phyloP scores from a whole-genome alignment of 2,113 vertebrate genomes.

The Hypocryptadius cinnamomeus region DNA sequence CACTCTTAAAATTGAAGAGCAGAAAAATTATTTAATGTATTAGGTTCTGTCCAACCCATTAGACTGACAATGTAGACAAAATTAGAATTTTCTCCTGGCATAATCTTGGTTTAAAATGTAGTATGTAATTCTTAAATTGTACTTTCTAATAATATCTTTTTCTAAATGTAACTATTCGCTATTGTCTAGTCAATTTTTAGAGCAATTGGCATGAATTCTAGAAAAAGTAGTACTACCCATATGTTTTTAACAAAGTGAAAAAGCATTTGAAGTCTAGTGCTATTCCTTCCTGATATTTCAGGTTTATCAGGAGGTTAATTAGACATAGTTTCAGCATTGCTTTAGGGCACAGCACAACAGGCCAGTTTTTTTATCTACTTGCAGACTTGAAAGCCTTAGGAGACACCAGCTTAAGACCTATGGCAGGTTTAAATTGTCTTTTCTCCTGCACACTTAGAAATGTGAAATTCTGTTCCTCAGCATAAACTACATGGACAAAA shows the following conservation, averaged over 20 bases:
- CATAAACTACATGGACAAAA: slow-evolving; percentile 37
- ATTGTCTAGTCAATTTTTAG: slow-evolving; percentile 13
- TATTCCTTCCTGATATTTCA: slow-evolving; percentile 54
- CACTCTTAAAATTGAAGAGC: background rate
- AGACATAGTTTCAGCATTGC: slow-evolving; percentile 38
- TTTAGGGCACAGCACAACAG: slow-evolving; percentile 21
- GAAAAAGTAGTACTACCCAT: background rate
- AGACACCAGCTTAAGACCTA: slow-evolving; percentile 49
- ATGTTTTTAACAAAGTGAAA: background rate
- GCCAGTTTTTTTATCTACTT: slow-evolving; percentile 46
- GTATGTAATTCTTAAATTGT: background rate
- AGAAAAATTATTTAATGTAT: background rate
- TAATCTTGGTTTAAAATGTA: background rate
- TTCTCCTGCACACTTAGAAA: slow-evolving; percentile 24
- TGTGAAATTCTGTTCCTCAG: slow-evolving; percentile 9
- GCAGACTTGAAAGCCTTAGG: slow-evolving; percentile 26
- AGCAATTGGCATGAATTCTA: background rate
- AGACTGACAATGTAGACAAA: background rate
- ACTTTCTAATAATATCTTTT: background rate
- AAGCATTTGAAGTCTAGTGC: background rate
- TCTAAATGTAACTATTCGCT: background rate
- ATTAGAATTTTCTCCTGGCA: background rate
- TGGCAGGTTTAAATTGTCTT: slow-evolving; percentile 16
- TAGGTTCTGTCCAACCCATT: background rate
- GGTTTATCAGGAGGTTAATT: slow-evolving; percentile 68